phyloP scores from a whole-genome alignment of 2,797 vertebrate genomes.

The Distichodus sexfasciatus region DNA sequence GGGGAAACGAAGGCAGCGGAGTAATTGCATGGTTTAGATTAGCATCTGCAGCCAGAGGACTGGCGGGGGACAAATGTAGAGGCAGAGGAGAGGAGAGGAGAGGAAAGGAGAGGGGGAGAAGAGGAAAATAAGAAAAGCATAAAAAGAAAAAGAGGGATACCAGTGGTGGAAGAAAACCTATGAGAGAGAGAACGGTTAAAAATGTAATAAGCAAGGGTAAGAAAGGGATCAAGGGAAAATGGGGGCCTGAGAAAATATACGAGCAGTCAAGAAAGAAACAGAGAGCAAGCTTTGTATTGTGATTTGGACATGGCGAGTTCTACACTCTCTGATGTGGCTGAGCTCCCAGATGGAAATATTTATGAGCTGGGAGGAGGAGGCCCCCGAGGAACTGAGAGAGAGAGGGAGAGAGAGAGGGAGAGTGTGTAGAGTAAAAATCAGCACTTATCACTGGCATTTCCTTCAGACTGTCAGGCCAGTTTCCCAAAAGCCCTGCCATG shows the following conservation, averaged over 20 bases:
- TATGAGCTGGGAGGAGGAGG: slow-evolving; percentile 15
- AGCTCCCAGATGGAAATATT: slow-evolving; percentile 43
- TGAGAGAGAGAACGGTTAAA: background rate
- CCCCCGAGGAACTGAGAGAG: background rate
- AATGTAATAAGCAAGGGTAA: background rate
- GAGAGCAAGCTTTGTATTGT: background rate
- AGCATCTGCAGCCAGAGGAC: slow-evolving; percentile 44
- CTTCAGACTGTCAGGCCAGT: background rate
- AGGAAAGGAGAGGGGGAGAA: background rate
- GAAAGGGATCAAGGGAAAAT: background rate
- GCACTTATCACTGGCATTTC: slow-evolving; percentile 1
- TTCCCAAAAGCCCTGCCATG: background rate
- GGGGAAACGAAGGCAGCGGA: slow-evolving; percentile 34
- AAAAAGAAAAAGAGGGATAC: background rate
- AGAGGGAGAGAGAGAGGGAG: background rate
- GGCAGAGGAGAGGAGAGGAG: background rate
- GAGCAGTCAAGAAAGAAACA: no score
- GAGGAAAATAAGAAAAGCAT: no score
- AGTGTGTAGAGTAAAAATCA: slow-evolving; percentile 18
- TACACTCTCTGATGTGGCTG: slow-evolving; percentile 35
- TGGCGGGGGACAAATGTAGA: slow-evolving; percentile 2
- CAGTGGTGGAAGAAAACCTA: background rate
- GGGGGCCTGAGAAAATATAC: background rate
- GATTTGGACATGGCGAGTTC: background rate
- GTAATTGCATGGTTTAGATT: slow-evolving; percentile 58